A percentile compares a stretch with the other conserved stretches of the same genome.
These are phyloP conservation scores for Poeciliopsis occidentalis DNA, from an alignment of 2,113 vertebrate species.

Conservation along the genomic window DNA sequence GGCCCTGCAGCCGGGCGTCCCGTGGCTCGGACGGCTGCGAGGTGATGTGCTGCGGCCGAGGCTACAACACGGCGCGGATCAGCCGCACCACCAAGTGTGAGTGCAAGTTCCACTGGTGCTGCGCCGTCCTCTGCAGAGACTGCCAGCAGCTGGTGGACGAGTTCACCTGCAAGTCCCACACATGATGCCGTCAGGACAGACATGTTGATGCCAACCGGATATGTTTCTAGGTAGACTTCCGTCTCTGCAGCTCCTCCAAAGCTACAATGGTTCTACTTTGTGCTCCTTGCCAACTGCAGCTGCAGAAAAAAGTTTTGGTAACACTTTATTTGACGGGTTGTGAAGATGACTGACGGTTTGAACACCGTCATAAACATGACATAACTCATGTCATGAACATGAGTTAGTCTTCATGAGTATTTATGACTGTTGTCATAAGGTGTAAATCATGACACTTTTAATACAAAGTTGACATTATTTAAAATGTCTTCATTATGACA, in stretches of 20 bases:
- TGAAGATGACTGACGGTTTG: no score
- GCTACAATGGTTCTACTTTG: no score
- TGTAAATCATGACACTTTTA: no score
- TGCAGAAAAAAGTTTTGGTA: no score
- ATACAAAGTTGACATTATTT: no score
- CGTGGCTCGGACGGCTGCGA: constrained; percentile 91
- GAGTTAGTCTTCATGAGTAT: no score
- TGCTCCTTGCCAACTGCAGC: no score
- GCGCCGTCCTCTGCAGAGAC: constrained; percentile 92
- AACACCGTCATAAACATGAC: no score
- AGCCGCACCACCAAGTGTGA: constrained; percentile 90
- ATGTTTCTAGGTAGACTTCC: background rate
- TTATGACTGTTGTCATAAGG: no score
- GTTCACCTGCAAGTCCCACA: constrained; percentile 92
- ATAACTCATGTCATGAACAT: no score
- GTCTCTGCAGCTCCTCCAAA: background rate
- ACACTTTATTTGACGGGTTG: no score
- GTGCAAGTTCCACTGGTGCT: constrained; percentile 98
- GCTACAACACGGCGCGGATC: constrained; percentile 90
- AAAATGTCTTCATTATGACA: no score
- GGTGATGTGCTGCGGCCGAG: constrained; percentile 95
- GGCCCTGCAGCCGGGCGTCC: constrained; percentile 91
- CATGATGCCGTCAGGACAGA: constrained; percentile 61
- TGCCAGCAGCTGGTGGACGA: constrained; percentile 90
- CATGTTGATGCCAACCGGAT: background rate